Evolutionary conservation across 2,888 invertebrate species (phyloP).

Genomic region (Latrodectus elegans): DNA sequence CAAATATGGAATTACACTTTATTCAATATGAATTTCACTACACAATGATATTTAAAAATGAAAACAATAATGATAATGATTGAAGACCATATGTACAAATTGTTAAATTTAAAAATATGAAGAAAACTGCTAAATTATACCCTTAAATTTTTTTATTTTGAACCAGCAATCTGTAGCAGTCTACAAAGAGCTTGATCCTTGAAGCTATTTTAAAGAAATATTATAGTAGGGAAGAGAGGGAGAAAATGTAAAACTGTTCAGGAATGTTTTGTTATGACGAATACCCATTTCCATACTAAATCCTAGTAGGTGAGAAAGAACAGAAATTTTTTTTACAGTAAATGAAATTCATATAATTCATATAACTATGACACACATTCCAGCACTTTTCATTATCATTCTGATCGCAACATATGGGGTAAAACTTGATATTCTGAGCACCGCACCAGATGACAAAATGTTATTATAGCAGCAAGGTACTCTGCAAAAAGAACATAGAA

Average conservation of each 20-base stretch:
- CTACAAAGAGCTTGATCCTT: slow-evolving; percentile 52
- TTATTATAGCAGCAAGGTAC: slow-evolving; percentile 56
- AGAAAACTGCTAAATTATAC: slow-evolving; percentile 44
- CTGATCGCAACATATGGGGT: slow-evolving; percentile 63
- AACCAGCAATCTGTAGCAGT: slow-evolving; percentile 35
- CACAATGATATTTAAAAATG: slow-evolving; percentile 59
- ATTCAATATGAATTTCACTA: slow-evolving; percentile 63
- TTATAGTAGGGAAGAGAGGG: slow-evolving; percentile 13
- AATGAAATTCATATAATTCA: slow-evolving; percentile 15
- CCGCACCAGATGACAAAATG: slow-evolving; percentile 66
- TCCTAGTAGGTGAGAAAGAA: slow-evolving; percentile 45
- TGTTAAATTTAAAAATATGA: slow-evolving; percentile 24
- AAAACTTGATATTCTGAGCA: slow-evolving; percentile 59
- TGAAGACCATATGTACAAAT: slow-evolving; percentile 44
- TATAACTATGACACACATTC: slow-evolving; percentile 40
- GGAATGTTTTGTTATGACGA: slow-evolving; percentile 44
- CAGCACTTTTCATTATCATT: slow-evolving; percentile 53
- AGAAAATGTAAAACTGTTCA: slow-evolving; percentile 10
- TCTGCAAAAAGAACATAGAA: slow-evolving; percentile 67
- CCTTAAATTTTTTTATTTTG: slow-evolving; percentile 33
- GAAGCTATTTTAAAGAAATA: slow-evolving; percentile 53
- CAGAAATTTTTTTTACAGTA: slow-evolving; percentile 17
- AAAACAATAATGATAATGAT: slow-evolving; percentile 30
- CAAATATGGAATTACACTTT: slow-evolving; percentile 61
- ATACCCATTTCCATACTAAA: slow-evolving; percentile 35